Conservation (phyloP, 2,113 vertebrate genomes). For the Lota lota region DNA sequence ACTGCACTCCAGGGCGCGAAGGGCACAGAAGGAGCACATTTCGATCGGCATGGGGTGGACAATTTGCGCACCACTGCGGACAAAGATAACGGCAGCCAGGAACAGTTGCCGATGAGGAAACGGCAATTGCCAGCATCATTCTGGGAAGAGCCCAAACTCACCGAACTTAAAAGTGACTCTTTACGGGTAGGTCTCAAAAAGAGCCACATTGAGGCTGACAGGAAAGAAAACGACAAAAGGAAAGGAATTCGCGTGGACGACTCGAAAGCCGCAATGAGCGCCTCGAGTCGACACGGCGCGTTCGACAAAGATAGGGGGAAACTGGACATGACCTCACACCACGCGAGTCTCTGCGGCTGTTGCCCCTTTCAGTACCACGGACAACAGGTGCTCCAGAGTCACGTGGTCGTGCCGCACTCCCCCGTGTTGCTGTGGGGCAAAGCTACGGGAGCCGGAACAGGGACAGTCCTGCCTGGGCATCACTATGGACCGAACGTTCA, state of each 20-base stretch:
- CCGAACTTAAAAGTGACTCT: constrained; percentile 59
- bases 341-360: constrained; percentile 79
- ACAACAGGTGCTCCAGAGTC: constrained; percentile 80
- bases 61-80: constrained; percentile 47
- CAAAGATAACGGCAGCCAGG: constrained; percentile 56
- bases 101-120: constrained; percentile 95
- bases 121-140: constrained; percentile 95
- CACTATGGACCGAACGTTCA: constrained; percentile 76
- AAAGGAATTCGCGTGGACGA: constrained; percentile 55
- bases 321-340: constrained; percentile 70
- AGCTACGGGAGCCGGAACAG: constrained; percentile 45
- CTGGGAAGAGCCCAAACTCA: constrained; percentile 90
- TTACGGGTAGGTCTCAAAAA: constrained; percentile 56
- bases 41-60: constrained; percentile 42
- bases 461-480: constrained; percentile 64
- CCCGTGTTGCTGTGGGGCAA: constrained; percentile 82
- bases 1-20: constrained; percentile 21
- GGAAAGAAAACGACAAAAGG: constrained; percentile 73
- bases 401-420: constrained; percentile 71
- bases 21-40: constrained; percentile 53
- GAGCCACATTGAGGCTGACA: constrained; percentile 35
- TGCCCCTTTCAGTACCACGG: constrained; percentile 88
- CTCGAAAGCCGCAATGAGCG: constrained; percentile 40
- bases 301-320: constrained; percentile 73
- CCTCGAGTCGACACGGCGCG: constrained; percentile 35